Conservation (phyloP, 2,888 invertebrate species). For the Philonicus albiceps region DNA sequence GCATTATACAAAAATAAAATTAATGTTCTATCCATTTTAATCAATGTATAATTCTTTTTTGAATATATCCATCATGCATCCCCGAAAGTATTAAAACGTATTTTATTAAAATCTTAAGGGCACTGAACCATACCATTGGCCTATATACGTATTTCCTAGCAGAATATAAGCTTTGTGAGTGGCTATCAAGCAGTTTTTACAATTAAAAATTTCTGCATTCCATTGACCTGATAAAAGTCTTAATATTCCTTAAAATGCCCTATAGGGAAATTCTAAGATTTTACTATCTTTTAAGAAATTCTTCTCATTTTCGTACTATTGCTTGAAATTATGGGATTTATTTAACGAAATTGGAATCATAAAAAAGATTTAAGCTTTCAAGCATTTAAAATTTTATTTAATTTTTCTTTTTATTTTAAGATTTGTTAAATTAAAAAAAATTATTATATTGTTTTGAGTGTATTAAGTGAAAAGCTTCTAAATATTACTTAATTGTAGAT, state of each 20-base stretch:
- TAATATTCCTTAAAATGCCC: neutral
- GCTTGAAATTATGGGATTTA: neutral
- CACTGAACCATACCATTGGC: neutral
- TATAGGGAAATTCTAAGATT: neutral
- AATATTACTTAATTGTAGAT: neutral
- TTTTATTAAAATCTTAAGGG: neutral
- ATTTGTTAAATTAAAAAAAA: neutral
- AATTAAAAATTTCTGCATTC: neutral
- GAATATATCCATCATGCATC: neutral
- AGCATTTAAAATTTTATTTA: neutral
- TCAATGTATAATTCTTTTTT: neutral
- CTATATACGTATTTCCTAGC: neutral
- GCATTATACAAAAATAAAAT: no score
- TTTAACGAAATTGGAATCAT: neutral
- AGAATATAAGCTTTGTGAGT: neutral
- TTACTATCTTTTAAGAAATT: neutral
- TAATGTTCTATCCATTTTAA: no score
- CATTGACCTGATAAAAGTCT: neutral
- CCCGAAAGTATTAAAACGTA: neutral
- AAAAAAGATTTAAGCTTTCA: neutral
- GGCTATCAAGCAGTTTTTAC: neutral
- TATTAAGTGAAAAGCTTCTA: neutral
- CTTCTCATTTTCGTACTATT: neutral
- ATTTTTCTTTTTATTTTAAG: neutral
- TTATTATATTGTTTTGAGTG: neutral